Base-by-base conservation (phyloP, 2,888 invertebrate species). In the Amaurobius ferox region DNA sequence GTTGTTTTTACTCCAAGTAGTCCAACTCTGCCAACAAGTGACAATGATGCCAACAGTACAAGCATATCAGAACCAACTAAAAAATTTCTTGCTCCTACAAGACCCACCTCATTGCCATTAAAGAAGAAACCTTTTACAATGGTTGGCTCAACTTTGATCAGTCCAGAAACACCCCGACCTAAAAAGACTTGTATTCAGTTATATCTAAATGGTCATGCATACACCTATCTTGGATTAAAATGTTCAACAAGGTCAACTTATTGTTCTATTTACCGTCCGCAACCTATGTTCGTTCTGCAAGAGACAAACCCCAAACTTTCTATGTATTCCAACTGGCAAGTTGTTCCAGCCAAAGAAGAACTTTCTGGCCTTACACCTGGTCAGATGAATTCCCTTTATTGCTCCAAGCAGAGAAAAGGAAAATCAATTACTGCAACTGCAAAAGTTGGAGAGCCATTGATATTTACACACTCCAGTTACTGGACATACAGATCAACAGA, bases 241-340 rank as follows among this genome's bases (percentile, higher is more conserved):
- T 96, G 96, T 91, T 96, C 97, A 28, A 97, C 97, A 0, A 94
- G 96, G 91, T 94, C 95, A 83, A 97, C 96, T 90, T 98, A 97
- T 91, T 98, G 98, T 90, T 97, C 97, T 0, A 93, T 98, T 70
- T 97, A 97, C 91, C 95, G 97, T 89, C 96, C 97, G 0, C 98
- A 98, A 91, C 98, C 98, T 0, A 97, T 97, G 91, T 98, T 98
- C 91, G 97, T 98, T 83, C 91, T 92, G 68, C 92, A 92, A 87
- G 95, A 95, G 0, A 96, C 96, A 90, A 90, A 90, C 91, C 95
- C 96, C 90, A 96, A 95, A 90, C 92, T 98, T 76, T 98, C 98
- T 61, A 98, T 98, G 98, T 98, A 98, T 91, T 97, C 97, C 76
- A 97, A 98, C 91, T 98, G 98, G 93, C 90, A 91, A 87, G 89